Evolutionary conservation across 2,113 vertebrate species (phyloP).

Genomic region (Nematolebias whitei): DNA sequence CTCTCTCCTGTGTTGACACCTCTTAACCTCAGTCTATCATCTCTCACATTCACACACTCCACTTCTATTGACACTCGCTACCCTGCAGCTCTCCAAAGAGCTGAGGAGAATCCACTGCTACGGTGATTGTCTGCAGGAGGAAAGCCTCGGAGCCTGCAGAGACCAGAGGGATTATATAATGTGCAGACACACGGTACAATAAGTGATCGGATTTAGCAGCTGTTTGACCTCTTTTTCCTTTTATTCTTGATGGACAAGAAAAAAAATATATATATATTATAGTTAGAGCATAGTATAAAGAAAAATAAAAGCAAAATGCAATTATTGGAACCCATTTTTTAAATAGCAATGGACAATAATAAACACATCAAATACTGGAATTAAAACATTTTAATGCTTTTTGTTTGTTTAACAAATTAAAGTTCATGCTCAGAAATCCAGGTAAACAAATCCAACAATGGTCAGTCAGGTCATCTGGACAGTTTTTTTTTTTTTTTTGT

Average conservation of each 20-base stretch:
- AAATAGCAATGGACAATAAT: too few species aligned
- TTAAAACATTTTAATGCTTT: too few species aligned
- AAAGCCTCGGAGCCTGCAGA: conserved; percentile 36
- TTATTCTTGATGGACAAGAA: conserved; percentile 7
- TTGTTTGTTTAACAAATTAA: too few species aligned
- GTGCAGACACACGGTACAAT: conserved; percentile 31
- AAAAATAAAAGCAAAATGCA: too few species aligned
- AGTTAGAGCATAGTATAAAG: too few species aligned
- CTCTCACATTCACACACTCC: conserved; percentile 71
- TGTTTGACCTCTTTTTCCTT: conserved; percentile 14
- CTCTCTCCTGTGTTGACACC: conserved; percentile 78
- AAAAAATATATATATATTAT: too few species aligned
- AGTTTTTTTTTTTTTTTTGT: too few species aligned
- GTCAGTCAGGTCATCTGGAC: too few species aligned
- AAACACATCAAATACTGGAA: too few species aligned
- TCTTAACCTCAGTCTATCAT: conserved; percentile 82
- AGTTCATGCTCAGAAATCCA: too few species aligned
- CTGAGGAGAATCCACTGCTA: conserved; percentile 64
- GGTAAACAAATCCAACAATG: too few species aligned
- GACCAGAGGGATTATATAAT: conserved; percentile 56
- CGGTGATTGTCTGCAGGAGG: conserved; percentile 57
- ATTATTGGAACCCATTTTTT: too few species aligned
- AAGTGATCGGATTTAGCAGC: conserved; percentile 17
- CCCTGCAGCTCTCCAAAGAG: conserved; percentile 73
- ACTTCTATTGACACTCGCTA: conserved; percentile 75